Evolutionary conservation across 92 coral and sea anemone genomes (phyloP).

Genomic region (Porites lobata): DNA sequence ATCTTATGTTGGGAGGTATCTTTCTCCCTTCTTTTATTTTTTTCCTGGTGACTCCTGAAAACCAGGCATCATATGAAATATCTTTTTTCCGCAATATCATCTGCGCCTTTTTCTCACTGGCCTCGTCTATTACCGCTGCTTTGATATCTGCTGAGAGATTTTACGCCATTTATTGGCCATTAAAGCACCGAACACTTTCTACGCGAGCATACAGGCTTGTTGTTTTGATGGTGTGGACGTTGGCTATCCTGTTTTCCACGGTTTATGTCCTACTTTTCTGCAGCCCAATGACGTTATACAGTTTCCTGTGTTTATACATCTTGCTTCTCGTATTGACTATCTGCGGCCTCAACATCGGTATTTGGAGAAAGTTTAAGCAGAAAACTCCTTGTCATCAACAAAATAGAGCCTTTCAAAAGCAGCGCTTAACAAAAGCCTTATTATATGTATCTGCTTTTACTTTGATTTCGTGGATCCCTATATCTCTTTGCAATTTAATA

Average conservation of each 20-base stretch:
- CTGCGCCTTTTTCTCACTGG: too few species aligned
- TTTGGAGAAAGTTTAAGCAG: conserved; percentile 11
- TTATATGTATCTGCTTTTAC: background rate
- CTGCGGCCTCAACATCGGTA: background rate
- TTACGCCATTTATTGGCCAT: background rate
- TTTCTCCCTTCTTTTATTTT: background rate
- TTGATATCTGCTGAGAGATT: background rate
- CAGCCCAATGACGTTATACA: too few species aligned
- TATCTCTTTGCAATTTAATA: background rate
- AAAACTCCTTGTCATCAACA: background rate
- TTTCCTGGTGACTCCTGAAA: background rate
- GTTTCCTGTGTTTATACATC: background rate
- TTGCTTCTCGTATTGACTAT: background rate
- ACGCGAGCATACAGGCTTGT: background rate
- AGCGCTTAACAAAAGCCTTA: conserved; percentile 11
- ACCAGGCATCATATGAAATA: too few species aligned
- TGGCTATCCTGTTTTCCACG: background rate
- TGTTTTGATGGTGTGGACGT: background rate
- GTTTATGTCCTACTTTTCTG: background rate
- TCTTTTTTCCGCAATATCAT: too few species aligned
- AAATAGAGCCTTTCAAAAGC: background rate
- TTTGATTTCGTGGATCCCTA: background rate
- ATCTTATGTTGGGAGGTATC: background rate
- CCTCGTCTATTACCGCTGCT: background rate
- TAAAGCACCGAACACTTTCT: conserved; percentile 4